Evolutionary conservation across 2,113 vertebrate genomes (phyloP).

Genomic region (Takifugu bimaculatus): DNA sequence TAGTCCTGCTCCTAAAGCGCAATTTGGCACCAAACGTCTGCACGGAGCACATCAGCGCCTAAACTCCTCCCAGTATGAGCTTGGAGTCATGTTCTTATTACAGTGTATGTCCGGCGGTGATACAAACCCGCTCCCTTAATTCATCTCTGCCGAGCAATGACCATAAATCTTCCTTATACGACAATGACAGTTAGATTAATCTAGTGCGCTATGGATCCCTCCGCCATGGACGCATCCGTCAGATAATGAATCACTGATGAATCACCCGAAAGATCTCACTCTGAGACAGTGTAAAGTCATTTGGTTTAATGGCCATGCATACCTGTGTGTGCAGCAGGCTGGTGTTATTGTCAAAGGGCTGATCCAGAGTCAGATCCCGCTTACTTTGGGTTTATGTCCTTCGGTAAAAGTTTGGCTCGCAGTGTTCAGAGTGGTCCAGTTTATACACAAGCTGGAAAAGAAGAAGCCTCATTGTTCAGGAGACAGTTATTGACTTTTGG

Average conservation of each 20-base stretch:
- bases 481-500: constrained; percentile 12
- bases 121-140: constrained; percentile 38
- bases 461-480: too few species aligned
- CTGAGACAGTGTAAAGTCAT: constrained; percentile 40
- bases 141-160: constrained; percentile 55
- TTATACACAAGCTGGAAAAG: too few species aligned
- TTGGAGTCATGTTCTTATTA: constrained; percentile 54
- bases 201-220: constrained; percentile 60
- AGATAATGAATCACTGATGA: constrained; percentile 73
- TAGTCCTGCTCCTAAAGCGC: neutral
- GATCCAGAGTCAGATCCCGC: constrained; percentile 15
- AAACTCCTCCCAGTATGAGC: constrained; percentile 25
- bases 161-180: constrained; percentile 69
- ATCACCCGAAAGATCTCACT: constrained; percentile 64
- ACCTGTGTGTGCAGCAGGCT: constrained; percentile 9
- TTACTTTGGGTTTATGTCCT: neutral
- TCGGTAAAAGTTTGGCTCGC: neutral
- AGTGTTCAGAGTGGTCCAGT: too few species aligned
- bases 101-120: constrained; percentile 36
- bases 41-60: constrained; percentile 19
- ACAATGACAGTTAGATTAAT: constrained; percentile 73
- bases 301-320: constrained; percentile 33
- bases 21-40: neutral
- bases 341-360: constrained; percentile 23
- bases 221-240: constrained; percentile 53